These are phyloP conservation scores for Thermophis baileyi DNA, from an alignment of 2,113 vertebrate species.

Conservation along the genomic window DNA sequence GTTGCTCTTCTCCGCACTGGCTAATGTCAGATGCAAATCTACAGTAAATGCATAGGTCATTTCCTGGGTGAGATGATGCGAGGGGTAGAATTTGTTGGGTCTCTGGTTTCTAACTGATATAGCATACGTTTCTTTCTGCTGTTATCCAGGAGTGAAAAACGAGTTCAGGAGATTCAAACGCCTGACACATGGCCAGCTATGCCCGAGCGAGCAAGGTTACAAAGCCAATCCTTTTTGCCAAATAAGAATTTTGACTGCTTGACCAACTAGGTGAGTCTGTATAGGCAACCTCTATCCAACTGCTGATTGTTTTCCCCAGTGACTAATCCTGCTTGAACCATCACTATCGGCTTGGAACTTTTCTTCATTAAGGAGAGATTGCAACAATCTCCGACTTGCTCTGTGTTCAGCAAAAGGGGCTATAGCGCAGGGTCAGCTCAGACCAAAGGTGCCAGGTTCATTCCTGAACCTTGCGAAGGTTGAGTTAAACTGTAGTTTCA, in stretches of 20 bases:
- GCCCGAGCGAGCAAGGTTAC: neutral
- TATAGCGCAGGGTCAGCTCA: neutral
- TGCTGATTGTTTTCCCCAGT: constrained; percentile 17
- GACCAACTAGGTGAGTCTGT: neutral
- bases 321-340: constrained; percentile 15
- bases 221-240: constrained; percentile 26
- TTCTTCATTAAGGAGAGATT: constrained; percentile 25
- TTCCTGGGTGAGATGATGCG: neutral
- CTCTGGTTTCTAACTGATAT: neutral
- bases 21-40: neutral
- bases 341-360: constrained; percentile 25
- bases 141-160: neutral
- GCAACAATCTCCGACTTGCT: neutral
- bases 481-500: neutral
- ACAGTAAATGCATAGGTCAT: neutral
- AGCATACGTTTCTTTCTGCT: neutral
- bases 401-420: constrained; percentile 14
- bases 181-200: neutral
- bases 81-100: neutral
- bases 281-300: constrained; percentile 3
- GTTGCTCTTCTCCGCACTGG: neutral
- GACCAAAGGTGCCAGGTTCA: neutral
- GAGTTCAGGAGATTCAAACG: neutral
- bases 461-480: neutral
- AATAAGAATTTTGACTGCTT: constrained; percentile 5